Conservation (phyloP, 2,888 invertebrate genomes). For the Pherbina coryleti region DNA sequence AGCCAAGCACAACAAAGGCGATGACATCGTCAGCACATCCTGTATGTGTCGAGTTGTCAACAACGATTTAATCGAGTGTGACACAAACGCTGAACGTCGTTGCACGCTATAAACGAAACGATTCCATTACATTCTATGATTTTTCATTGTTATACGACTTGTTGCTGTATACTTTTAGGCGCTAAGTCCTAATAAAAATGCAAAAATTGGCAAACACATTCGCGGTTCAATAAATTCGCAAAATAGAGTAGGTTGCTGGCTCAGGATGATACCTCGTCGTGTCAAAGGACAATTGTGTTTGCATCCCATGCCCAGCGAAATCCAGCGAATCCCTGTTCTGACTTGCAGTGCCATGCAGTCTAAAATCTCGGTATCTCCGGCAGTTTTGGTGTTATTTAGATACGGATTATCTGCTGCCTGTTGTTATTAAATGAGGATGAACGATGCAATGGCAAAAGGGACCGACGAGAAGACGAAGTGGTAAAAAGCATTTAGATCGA, state of each 20-base stretch:
- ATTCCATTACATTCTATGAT: slow-evolving; percentile 24
- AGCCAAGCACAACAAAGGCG: slow-evolving; percentile 9
- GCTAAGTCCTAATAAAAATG: slow-evolving; percentile 48
- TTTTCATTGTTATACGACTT: slow-evolving; percentile 48
- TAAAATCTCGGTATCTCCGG: slow-evolving; percentile 20
- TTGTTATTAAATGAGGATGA: slow-evolving; percentile 43
- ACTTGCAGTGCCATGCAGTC: slow-evolving; percentile 7
- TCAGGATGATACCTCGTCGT: slow-evolving; percentile 32
- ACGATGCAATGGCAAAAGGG: not conserved
- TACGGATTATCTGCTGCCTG: slow-evolving; percentile 60
- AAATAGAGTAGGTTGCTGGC: slow-evolving; percentile 43
- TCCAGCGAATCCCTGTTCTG: not conserved
- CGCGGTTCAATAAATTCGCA: slow-evolving; percentile 62
- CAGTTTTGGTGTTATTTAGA: slow-evolving; percentile 54
- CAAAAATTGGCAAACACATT: slow-evolving; percentile 6
- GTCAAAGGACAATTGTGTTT: slow-evolving; percentile 44
- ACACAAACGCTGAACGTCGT: slow-evolving; percentile 22
- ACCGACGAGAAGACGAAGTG: not conserved
- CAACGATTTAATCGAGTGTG: slow-evolving; percentile 42
- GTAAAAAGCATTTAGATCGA: slow-evolving; percentile 22
- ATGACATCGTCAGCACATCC: slow-evolving; percentile 24
- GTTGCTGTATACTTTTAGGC: slow-evolving; percentile 51
- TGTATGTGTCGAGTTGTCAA: slow-evolving; percentile 32
- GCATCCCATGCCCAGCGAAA: not conserved
- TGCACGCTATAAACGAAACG: not conserved